Evolutionary conservation across 1,140 invertebrate genomes (phyloP), one percentile per base, ranked within the genome.

Genomic region (Zophobas atratus): DNA sequence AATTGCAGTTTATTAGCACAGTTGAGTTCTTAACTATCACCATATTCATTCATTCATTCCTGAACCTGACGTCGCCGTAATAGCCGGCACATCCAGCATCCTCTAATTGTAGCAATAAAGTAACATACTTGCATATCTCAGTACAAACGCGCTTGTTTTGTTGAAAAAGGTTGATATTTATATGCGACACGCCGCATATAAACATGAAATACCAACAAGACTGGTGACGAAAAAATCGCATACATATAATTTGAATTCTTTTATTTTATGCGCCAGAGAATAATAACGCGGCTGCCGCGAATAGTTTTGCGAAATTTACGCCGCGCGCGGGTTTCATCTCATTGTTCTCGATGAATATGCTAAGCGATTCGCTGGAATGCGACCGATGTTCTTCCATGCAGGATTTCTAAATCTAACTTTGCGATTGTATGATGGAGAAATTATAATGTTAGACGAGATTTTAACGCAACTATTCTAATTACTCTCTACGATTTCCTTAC

Each of bases 241-340:
- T 82, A 84, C 83, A 82, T 85, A 85, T 84, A 82, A 84, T 85
- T 85, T 85, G 79, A 81, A 85, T 84, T 84, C 82, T 85, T 85
- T 85, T 84, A 84, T 84, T 83, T 84, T 80, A 82, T 84, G 79
- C 80, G 78, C 79, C 82, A 73, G 77, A 70, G 84, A 83, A 85
- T 85, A 82, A 84, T 84, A 85, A 82, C 82, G 82, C 82, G 79
- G 77, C 84, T 82, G 83, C 84, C 82, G 81, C 79, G 80, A 85
- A 84, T 84, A 85, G 83, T 85, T 85, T 78, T 74, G 79, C 79
- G 79, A 84, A 85, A 85, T 85, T 85, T 85, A 85, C 83, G 81
- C 81, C 79, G 56, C 57, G 67, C 75, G 76, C 76, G 76, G 75
- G 76, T 79, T 81, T 82, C 82, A 81, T 83, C 83, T 84, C 83